Base-by-base conservation (phyloP, 30 jellyfish, hydroid and myxozoan species). In the Aurelia coerulea region DNA sequence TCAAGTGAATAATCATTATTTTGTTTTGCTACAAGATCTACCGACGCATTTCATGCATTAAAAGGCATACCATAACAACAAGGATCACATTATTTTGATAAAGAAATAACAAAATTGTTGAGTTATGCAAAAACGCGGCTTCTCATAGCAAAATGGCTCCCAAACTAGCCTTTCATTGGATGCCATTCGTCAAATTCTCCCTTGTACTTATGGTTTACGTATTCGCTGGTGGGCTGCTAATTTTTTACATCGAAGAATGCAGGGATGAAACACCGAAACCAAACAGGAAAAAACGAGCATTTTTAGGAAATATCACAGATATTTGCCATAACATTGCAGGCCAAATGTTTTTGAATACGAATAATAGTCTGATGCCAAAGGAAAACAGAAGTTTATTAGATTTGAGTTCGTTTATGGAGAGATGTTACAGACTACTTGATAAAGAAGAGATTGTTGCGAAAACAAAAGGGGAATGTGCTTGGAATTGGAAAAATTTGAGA, bases 101-200 rank as follows among this genome's bases (percentile, higher is more conserved):
- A 46, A 6, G 56, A 46, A 7, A 46, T 39, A 46, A 46, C 56
- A 7, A 9, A 6, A 46, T 46, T 0, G 14, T 46, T 46, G 13
- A 46, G 56, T 46, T 7, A 46, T 46, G 56, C 56, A 46, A 6
- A 46, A 46, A 46, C 56, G 3, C 56, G 14, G 56, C 56, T 14
- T 46, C 6, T 46, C 56, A 46, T 46, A 46, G 56, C 56, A 74
- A 23, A 35, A 84, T 84, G 93, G 93, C 93, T 16, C 54, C 65
- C 0, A 41, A 83, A 32, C 62, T 84, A 3, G 76, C 74, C 42
- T 84, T 58, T 35, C 76, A 64, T 53, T 84, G 93, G 93, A 68
- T 84, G 19, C 93, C 93, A 58, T 78, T 78, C n/a, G 35, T 84
- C n/a, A 84, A 84, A 73, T 84, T 68, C 37, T 71, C 93, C 34